These are phyloP conservation scores for Bubo scandiacus DNA, from an alignment of 2,113 vertebrate genomes.

Conservation along the genomic window DNA sequence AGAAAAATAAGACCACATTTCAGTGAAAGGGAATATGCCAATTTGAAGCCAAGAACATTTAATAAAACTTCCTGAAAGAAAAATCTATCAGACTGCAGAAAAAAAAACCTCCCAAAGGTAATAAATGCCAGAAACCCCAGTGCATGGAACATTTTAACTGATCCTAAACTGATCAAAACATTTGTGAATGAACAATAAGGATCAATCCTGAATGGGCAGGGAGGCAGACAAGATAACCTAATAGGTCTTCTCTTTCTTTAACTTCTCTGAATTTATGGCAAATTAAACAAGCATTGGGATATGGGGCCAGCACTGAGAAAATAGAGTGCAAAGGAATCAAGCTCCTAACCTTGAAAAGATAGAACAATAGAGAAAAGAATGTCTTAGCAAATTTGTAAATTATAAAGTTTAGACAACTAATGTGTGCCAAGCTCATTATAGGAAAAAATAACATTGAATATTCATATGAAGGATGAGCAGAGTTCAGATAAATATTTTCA, in stretches of 20 bases:
- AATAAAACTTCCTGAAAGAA: conserved; percentile 52
- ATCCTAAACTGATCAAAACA: conserved; percentile 35
- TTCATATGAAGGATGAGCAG: neutral
- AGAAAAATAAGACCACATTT: conserved; percentile 38
- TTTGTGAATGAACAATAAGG: conserved; percentile 19
- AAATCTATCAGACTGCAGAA: conserved; percentile 23
- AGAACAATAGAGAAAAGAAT: neutral
- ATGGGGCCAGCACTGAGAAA: neutral
- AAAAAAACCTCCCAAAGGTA: neutral
- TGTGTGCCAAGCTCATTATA: neutral
- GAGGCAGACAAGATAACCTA: neutral
- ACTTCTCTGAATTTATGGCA: neutral
- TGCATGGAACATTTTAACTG: neutral
- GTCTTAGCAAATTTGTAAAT: neutral
- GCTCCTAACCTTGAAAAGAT: neutral
- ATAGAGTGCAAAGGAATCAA: neutral
- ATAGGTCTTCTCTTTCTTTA: neutral
- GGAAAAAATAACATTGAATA: neutral
- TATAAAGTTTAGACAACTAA: neutral
- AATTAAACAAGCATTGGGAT: neutral
- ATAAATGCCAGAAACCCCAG: neutral
- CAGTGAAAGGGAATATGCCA: conserved; percentile 28
- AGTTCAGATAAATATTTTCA: neutral
- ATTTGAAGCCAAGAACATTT: conserved; percentile 35
- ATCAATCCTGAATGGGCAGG: neutral